These are phyloP conservation scores for Trachymyrmex septentrionalis DNA, from an alignment of 1,140 invertebrate species.

Conservation along the genomic window DNA sequence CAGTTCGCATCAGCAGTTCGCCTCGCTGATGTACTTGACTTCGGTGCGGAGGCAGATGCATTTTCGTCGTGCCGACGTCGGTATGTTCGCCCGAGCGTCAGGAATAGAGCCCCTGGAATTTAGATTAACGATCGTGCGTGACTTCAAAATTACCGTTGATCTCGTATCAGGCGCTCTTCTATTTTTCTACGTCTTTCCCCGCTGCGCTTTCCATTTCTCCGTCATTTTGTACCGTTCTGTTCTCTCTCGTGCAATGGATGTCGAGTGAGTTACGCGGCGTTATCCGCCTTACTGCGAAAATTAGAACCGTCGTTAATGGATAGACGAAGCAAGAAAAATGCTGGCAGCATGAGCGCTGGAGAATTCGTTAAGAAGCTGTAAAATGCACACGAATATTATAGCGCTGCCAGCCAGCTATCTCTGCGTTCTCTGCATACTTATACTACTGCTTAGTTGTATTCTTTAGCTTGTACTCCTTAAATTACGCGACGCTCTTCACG, in stretches of 20 bases:
- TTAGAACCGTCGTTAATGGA: slow-evolving; percentile 48
- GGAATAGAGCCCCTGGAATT: slow-evolving; percentile 69
- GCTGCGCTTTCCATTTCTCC: slow-evolving; percentile 6
- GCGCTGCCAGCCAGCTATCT: neutral
- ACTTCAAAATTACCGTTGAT: slow-evolving; percentile 72
- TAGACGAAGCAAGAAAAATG: slow-evolving; percentile 15
- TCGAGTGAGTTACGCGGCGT: neutral
- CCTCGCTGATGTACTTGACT: slow-evolving; percentile 55
- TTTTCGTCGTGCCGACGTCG: slow-evolving; percentile 69
- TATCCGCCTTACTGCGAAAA: slow-evolving; percentile 33
- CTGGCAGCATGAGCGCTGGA: neutral
- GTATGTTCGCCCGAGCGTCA: slow-evolving; percentile 64
- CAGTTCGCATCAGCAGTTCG: slow-evolving; percentile 52
- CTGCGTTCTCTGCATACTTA: slow-evolving; percentile 10
- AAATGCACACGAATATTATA: slow-evolving; percentile 12
- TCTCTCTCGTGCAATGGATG: neutral
- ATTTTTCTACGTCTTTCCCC: slow-evolving; percentile 56
- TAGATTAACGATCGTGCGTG: slow-evolving; percentile 76
- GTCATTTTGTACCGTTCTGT: neutral
- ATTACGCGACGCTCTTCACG: slow-evolving; percentile 11
- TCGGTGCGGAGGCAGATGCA: slow-evolving; percentile 66
- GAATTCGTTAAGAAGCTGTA: slow-evolving; percentile 30
- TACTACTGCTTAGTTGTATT: neutral
- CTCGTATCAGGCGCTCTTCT: slow-evolving; percentile 46
- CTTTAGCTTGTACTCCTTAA: slow-evolving; percentile 1